These are phyloP conservation scores for Esperia sulphurella DNA, from an alignment of 2,888 invertebrate species.

Conservation along the genomic window DNA sequence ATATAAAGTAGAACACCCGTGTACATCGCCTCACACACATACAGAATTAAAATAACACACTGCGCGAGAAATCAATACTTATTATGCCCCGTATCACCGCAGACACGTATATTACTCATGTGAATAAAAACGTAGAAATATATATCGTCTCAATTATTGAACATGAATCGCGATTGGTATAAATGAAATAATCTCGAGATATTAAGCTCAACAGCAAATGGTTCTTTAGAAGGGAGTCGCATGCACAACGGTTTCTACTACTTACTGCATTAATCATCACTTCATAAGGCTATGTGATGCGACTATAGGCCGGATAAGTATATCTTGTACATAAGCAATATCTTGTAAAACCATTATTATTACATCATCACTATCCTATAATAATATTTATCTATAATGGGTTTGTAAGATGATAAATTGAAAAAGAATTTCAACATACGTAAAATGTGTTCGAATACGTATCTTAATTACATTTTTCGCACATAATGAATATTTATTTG, in stretches of 20 bases:
- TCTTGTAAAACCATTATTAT: no score
- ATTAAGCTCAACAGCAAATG: not conserved
- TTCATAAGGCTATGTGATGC: conserved; percentile 12
- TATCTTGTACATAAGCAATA: not conserved
- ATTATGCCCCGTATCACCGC: conserved; percentile 17
- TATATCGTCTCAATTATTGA: not conserved
- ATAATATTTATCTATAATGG: no score
- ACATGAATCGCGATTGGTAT: not conserved
- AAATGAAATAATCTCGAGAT: not conserved
- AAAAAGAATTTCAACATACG: no score
- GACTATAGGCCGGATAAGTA: conserved; percentile 9
- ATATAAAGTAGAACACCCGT: conserved; percentile 28
- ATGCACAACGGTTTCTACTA: conserved; percentile 9
- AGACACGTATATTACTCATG: not conserved
- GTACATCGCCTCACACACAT: conserved; percentile 21
- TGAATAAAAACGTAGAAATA: conserved; percentile 4
- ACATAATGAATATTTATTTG: conserved; percentile 3
- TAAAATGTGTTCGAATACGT: no score
- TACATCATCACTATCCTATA: not conserved
- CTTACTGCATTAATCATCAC: conserved; percentile 30
- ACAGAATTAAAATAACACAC: conserved; percentile 23
- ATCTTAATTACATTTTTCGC: not conserved
- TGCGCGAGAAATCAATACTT: conserved; percentile 25
- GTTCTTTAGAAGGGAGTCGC: conserved; percentile 9
- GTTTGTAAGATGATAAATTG: no score